phyloP scores from a whole-genome alignment of 2,888 invertebrate genomes.

The Hoplodrina blanda region DNA sequence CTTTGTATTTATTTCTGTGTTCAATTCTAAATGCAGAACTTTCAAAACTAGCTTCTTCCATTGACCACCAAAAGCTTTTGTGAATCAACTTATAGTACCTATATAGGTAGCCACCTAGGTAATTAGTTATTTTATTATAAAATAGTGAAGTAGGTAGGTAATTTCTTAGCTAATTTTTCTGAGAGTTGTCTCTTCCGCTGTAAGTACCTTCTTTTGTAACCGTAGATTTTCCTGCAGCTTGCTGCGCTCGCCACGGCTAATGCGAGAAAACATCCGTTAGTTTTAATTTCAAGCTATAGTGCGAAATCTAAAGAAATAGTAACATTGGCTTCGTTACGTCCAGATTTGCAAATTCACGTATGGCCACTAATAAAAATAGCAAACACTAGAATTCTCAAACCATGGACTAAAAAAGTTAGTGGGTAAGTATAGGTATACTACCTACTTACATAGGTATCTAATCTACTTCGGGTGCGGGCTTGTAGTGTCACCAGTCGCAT shows the following conservation, averaged over 20 bases:
- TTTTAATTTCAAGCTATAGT: not conserved
- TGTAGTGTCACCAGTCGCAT: not conserved
- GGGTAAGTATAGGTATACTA: not conserved
- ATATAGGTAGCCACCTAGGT: not conserved
- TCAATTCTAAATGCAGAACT: not conserved
- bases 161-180: conserved; percentile 1
- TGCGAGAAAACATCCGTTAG: not conserved
- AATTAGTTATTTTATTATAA: not conserved
- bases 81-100: not conserved
- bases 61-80: not conserved
- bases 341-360: conserved; percentile 21
- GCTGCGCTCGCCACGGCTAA: not conserved
- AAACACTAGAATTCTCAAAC: conserved; percentile 3
- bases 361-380: not conserved
- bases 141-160: not conserved
- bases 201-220: not conserved
- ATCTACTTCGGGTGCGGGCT: not conserved
- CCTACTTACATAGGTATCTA: not conserved
- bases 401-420: not conserved
- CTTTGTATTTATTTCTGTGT: conserved; percentile 12
- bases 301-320: not conserved
- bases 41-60: not conserved
- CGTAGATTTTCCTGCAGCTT: conserved; percentile 10
- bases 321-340: not conserved
- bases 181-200: not conserved